Evolutionary conservation across 2,797 vertebrate species (phyloP).

Genomic region (Caiman crocodilus): DNA sequence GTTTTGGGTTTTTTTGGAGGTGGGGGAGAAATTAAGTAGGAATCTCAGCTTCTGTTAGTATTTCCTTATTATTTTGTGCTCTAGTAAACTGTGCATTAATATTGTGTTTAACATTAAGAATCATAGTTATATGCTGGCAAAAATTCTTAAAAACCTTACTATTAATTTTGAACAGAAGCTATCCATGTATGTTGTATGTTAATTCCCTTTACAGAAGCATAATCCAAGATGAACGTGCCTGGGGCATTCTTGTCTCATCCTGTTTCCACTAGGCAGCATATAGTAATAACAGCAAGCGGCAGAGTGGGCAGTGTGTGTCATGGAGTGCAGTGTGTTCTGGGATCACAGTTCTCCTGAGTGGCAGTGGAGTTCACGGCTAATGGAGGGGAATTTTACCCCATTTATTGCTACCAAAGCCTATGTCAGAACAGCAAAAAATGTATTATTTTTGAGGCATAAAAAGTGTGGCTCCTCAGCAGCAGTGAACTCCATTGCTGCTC

Average conservation of each 20-base stretch:
- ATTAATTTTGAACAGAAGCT: background rate
- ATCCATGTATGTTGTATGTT: background rate
- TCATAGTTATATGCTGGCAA: rapidly evolving
- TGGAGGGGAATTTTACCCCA: background rate
- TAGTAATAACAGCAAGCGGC: too few species aligned
- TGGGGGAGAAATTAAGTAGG: background rate
- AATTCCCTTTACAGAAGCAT: background rate
- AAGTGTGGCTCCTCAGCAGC: too few species aligned
- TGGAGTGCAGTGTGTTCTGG: background rate
- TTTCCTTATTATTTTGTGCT: background rate
- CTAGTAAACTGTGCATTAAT: background rate
- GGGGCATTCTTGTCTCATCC: too few species aligned
- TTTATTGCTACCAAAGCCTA: too few species aligned
- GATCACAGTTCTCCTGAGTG: background rate
- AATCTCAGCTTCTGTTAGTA: background rate
- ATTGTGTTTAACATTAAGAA: background rate
- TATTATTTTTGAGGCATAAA: too few species aligned
- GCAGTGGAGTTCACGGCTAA: background rate
- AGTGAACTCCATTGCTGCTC: too few species aligned
- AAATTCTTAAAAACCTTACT: rapidly evolving
- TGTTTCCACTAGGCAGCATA: too few species aligned
- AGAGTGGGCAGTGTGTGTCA: too few species aligned
- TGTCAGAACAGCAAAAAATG: too few species aligned
- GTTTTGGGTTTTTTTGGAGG: background rate
- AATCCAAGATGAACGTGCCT: background rate